Evolutionary conservation across 2,888 invertebrate genomes (phyloP).

Genomic region (Macrosiphum euphorbiae): DNA sequence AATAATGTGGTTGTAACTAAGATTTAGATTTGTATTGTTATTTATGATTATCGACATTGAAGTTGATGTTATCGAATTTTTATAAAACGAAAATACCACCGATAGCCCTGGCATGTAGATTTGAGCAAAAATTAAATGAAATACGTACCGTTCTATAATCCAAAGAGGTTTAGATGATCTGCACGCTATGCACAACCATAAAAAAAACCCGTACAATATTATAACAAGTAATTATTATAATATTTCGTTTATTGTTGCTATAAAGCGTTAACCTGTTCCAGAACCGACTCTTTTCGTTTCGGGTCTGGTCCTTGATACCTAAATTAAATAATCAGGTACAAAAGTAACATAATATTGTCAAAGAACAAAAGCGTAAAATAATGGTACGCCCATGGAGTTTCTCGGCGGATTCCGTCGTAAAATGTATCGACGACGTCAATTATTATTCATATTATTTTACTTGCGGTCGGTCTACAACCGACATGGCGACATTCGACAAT

Average conservation of each 20-base stretch:
- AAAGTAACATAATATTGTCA: too few relatives aligned
- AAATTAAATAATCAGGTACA: too few relatives aligned
- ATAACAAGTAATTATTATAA: too few relatives aligned
- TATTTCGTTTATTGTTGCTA: too few relatives aligned
- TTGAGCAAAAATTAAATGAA: background rate
- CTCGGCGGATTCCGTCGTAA: background rate
- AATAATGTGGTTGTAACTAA: background rate
- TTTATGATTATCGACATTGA: background rate
- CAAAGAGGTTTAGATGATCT: background rate
- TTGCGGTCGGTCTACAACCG: background rate
- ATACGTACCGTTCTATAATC: background rate
- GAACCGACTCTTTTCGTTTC: too few relatives aligned
- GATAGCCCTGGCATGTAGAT: background rate
- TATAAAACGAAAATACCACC: background rate
- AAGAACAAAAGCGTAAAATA: too few relatives aligned
- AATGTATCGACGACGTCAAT: background rate
- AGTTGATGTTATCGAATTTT: background rate
- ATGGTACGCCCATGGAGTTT: background rate
- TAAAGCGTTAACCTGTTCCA: too few relatives aligned
- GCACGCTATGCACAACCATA: background rate
- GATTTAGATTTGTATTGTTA: background rate
- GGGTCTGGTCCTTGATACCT: too few relatives aligned
- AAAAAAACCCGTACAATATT: background rate
- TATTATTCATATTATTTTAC: background rate
- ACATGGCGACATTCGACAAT: background rate